These are phyloP conservation scores for Onychostoma macrolepis DNA, from an alignment of 2,113 vertebrate species.

Conservation along the genomic window DNA sequence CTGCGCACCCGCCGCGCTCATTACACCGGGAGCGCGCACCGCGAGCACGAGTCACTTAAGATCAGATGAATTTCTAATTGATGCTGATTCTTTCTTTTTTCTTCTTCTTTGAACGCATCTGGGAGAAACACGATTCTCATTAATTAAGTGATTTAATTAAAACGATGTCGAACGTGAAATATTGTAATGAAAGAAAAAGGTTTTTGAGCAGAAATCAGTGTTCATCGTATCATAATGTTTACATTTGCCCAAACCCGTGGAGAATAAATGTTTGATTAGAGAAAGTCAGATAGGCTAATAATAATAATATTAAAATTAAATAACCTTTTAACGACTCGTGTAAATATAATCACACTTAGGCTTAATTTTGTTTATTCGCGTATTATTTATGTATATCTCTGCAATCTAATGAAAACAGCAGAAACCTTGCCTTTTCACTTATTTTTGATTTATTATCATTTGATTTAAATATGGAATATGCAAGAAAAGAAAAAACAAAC, in stretches of 20 bases:
- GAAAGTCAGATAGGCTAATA: not conserved
- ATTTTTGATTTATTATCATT: not conserved
- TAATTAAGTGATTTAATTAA: not conserved
- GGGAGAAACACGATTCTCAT: not conserved
- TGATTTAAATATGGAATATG: not conserved
- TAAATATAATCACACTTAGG: not conserved
- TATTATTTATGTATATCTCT: not conserved
- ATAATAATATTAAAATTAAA: not conserved
- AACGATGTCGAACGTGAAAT: not conserved
- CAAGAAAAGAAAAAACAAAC: not conserved
- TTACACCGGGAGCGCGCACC: slow-evolving; percentile 17
- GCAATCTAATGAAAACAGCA: not conserved
- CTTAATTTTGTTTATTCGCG: not conserved
- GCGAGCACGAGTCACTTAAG: slow-evolving; percentile 5
- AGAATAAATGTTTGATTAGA: not conserved
- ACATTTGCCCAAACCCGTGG: not conserved
- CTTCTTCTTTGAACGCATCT: not conserved
- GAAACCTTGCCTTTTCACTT: not conserved
- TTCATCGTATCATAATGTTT: not conserved
- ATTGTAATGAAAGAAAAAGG: not conserved
- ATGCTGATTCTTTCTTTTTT: not conserved
- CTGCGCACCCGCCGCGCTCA: slow-evolving; percentile 23
- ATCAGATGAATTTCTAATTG: slow-evolving; percentile 8
- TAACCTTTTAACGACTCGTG: not conserved
- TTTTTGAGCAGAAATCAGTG: not conserved